phyloP scores from a whole-genome alignment of 2,113 vertebrate genomes.

The Baryphthengus martii region DNA sequence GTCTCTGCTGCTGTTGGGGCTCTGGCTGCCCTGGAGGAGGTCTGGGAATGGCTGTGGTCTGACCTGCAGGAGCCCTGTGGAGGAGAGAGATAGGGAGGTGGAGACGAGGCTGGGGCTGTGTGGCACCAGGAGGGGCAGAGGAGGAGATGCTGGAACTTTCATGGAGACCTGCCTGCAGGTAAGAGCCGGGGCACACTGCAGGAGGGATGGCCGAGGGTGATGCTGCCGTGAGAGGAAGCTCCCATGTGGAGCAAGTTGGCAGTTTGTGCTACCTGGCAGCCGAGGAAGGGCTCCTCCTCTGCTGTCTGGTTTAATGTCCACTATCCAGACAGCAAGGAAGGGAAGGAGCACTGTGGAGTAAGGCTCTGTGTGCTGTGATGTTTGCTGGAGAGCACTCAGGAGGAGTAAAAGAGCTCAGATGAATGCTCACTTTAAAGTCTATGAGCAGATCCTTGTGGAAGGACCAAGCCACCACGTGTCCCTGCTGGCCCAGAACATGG shows the following conservation, averaged over 20 bases:
- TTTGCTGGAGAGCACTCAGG: fast-evolving
- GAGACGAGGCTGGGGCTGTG: fast-evolving
- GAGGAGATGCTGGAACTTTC: too few species aligned
- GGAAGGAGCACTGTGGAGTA: not conserved
- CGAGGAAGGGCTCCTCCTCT: not conserved
- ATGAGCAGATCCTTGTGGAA: not conserved
- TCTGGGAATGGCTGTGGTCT: fast-evolving
- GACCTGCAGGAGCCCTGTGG: not conserved
- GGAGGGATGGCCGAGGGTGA: not conserved
- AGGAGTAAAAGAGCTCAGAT: not conserved
- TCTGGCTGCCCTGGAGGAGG: fast-evolving
- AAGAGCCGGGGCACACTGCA: fast-evolving
- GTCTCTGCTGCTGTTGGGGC: not conserved
- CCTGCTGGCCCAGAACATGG: too few species aligned
- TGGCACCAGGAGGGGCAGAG: not conserved
- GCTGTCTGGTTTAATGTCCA: not conserved
- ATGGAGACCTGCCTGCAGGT: not conserved
- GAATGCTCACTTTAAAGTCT: fast-evolving
- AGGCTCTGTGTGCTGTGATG: not conserved
- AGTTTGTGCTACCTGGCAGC: not conserved
- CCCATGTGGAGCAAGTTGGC: fast-evolving
- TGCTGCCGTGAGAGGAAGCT: not conserved
- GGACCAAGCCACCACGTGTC: not conserved
- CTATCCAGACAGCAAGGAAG: not conserved
- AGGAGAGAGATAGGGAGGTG: not conserved